phyloP scores from a whole-genome alignment of 2,113 vertebrate genomes.

The Gambusia holbrooki region DNA sequence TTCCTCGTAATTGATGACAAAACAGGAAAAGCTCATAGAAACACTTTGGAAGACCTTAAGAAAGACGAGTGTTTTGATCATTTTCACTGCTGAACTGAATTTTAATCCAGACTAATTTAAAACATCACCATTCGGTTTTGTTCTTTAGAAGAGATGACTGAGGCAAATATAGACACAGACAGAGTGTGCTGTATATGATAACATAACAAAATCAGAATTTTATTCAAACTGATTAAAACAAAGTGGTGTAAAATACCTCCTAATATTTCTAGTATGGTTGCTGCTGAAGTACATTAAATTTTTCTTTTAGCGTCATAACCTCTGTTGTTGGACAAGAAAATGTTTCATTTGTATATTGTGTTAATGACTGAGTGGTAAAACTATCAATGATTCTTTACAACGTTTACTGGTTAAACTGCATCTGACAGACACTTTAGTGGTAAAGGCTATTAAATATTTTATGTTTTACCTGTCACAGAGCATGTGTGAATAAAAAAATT shows the following conservation, averaged over 20 bases:
- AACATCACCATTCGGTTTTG: not conserved
- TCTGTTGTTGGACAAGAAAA: not conserved
- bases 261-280: no score
- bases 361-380: slow-evolving; percentile 8
- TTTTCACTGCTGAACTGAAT: not conserved
- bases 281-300: no score
- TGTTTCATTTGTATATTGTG: slow-evolving; percentile 10
- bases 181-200: not conserved
- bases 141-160: not conserved
- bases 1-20: not conserved
- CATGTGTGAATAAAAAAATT: slow-evolving; percentile 6
- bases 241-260: no score
- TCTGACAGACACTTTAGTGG: slow-evolving; percentile 7
- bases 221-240: not conserved
- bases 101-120: not conserved
- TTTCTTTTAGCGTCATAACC: no score
- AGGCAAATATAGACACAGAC: not conserved
- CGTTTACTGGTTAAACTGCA: slow-evolving; percentile 9
- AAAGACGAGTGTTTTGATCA: not conserved
- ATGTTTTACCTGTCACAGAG: slow-evolving; percentile 16
- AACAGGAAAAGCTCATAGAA: not conserved
- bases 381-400: slow-evolving; percentile 30
- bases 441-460: slow-evolving; percentile 24
- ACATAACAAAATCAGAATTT: not conserved
- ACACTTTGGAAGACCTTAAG: not conserved